phyloP scores from a whole-genome alignment of 1,140 invertebrate genomes.

The Goniozus legneri region DNA sequence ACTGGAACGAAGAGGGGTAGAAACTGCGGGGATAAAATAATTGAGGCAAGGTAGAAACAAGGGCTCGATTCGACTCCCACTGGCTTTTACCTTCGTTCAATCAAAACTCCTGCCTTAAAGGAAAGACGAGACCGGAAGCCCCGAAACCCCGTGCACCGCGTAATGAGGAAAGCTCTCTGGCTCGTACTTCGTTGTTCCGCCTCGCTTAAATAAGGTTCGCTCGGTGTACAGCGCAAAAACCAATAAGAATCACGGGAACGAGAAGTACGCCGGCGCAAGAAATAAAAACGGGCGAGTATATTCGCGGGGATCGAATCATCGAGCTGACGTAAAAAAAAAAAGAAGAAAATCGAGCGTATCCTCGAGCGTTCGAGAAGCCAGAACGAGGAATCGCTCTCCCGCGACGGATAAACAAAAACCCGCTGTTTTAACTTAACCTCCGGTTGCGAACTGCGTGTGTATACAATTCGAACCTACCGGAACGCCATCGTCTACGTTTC shows the following conservation, averaged over 20 bases:
- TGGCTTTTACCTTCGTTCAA: slow-evolving; percentile 37
- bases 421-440: neutral
- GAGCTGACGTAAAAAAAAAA: neutral
- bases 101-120: slow-evolving; percentile 36
- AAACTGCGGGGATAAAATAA: slow-evolving; percentile 36
- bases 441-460: slow-evolving; percentile 3
- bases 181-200: slow-evolving; percentile 25
- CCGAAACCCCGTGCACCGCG: slow-evolving; percentile 34
- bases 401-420: neutral
- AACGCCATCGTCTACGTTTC: neutral
- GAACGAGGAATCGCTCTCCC: neutral
- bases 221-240: slow-evolving; percentile 5
- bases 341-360: neutral
- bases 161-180: slow-evolving; percentile 39
- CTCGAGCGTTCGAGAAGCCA: no score
- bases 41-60: slow-evolving; percentile 33
- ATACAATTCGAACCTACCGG: neutral
- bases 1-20: slow-evolving; percentile 13
- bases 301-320: slow-evolving; percentile 2
- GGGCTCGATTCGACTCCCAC: slow-evolving; percentile 17
- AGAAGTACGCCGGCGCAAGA: neutral
- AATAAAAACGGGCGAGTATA: neutral
- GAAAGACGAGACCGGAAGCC: slow-evolving; percentile 34
- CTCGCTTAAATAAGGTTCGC: slow-evolving; percentile 22
- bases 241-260: neutral